phyloP scores from a whole-genome alignment of 2,797 vertebrate genomes.

The Petrocephalus schoutedeni region DNA sequence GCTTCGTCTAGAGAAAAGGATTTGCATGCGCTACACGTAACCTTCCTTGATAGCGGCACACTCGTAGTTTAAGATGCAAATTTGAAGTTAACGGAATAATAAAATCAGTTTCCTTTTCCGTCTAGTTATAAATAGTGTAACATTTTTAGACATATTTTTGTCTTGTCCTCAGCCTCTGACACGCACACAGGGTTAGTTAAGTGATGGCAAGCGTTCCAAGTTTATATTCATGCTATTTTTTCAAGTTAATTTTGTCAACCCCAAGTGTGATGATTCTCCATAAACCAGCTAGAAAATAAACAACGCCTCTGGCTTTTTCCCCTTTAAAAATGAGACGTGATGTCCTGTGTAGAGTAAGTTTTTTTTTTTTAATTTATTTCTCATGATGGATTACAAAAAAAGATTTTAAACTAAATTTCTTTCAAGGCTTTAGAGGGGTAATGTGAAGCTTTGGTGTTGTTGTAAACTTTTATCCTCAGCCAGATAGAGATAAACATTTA shows the following conservation, averaged over 20 bases:
- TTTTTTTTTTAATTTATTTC: background rate
- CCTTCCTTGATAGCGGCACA: constrained; percentile 3
- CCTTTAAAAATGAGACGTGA: background rate
- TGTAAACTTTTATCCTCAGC: background rate
- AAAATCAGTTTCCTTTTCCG: background rate
- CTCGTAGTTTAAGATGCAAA: constrained; percentile 12
- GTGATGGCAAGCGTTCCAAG: background rate
- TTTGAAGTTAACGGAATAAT: background rate
- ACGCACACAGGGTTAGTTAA: background rate
- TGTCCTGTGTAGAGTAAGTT: background rate
- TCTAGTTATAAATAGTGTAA: constrained; percentile 3
- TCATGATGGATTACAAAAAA: background rate
- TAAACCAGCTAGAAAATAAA: background rate
- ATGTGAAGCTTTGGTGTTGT: background rate
- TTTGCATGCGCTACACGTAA: constrained; percentile 16
- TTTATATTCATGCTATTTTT: background rate
- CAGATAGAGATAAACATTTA: constrained; percentile 21
- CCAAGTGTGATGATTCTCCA: background rate
- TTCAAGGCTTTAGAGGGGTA: constrained; percentile 6
- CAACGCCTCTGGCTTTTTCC: background rate
- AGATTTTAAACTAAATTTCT: background rate
- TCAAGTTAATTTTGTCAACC: background rate
- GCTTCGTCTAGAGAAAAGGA: background rate
- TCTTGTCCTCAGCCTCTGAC: background rate
- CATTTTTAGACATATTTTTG: constrained; percentile 12